These are phyloP conservation scores for Dipodomys merriami DNA, from an alignment of 2,113 vertebrate genomes.

Conservation along the genomic window DNA sequence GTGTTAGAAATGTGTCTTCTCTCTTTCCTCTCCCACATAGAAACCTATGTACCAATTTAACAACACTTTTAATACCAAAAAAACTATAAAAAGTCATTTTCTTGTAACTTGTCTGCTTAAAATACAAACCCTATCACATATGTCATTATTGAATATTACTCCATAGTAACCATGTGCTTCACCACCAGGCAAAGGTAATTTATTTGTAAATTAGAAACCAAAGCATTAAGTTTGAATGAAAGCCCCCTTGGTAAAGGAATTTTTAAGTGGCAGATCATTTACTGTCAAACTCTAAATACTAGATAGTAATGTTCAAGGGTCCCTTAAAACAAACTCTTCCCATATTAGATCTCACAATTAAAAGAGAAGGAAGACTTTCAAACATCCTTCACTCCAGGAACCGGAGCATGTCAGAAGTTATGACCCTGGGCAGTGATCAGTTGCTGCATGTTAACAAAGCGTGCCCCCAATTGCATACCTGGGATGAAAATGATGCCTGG, in stretches of 20 bases:
- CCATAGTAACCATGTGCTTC: background rate
- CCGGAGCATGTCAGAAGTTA: background rate
- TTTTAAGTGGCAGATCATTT: constrained; percentile 60
- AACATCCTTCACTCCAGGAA: constrained; percentile 31
- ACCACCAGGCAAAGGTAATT: constrained; percentile 35
- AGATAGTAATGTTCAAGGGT: background rate
- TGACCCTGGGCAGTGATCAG: background rate
- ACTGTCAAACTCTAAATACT: constrained; percentile 39
- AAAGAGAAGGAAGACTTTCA: constrained; percentile 27
- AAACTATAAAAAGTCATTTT: background rate
- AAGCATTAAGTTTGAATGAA: constrained; percentile 40
- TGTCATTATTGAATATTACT: constrained; percentile 43
- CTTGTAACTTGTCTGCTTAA: constrained; percentile 5
- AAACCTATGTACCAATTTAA: background rate
- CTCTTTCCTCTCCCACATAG: constrained; percentile 3
- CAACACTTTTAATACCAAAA: background rate
- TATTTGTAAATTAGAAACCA: constrained; percentile 22
- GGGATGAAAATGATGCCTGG: constrained; percentile 49
- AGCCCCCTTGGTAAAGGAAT: background rate
- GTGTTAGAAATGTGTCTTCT: constrained; percentile 21
- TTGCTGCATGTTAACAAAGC: constrained; percentile 55
- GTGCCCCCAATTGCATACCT: background rate
- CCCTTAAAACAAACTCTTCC: constrained; percentile 58
- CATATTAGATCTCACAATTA: constrained; percentile 53
- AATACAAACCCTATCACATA: background rate